These are phyloP conservation scores for Lampris megalopsis DNA, from an alignment of 2,113 vertebrate genomes.

Conservation along the genomic window DNA sequence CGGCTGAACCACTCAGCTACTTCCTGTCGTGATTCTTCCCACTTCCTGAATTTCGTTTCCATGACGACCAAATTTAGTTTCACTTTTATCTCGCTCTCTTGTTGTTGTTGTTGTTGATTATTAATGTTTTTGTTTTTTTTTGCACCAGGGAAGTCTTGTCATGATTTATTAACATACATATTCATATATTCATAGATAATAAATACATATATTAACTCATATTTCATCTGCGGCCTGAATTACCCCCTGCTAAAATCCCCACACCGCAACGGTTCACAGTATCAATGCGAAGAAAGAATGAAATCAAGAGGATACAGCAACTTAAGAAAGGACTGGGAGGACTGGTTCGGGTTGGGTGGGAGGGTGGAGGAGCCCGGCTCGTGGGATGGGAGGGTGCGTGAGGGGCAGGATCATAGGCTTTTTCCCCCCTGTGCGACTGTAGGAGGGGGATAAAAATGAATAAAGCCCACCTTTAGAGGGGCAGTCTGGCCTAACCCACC, in stretches of 20 bases:
- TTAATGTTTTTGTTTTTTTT: constrained; percentile 54
- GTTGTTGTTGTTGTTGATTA: constrained; percentile 23
- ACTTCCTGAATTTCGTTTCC: constrained; percentile 54
- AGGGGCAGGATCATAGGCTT: constrained; percentile 54
- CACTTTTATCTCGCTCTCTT: constrained; percentile 35
- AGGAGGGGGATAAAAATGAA: constrained; percentile 75
- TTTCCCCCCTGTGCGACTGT: constrained; percentile 53
- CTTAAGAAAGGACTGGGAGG: constrained; percentile 70
- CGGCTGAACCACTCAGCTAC: constrained; percentile 27
- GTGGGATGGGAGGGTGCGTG: constrained; percentile 51
- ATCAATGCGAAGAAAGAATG: constrained; percentile 80
- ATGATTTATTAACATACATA: constrained; percentile 83
- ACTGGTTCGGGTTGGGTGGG: constrained; percentile 33
- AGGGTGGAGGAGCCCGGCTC: constrained; percentile 13
- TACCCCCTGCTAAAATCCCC: constrained; percentile 72
- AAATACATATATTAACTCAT: constrained; percentile 80
- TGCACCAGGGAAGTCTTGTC: constrained; percentile 72
- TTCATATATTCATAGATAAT: constrained; percentile 83
- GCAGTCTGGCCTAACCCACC: constrained; percentile 60
- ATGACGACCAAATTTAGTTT: constrained; percentile 72
- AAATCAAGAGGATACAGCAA: constrained; percentile 78
- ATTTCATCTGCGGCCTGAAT: constrained; percentile 71
- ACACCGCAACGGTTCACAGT: constrained; percentile 81
- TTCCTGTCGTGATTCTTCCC: constrained; percentile 50
- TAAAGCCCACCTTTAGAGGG: constrained; percentile 59